phyloP scores from a whole-genome alignment of 2,888 invertebrate genomes.

The Sarcophaga variegata region DNA sequence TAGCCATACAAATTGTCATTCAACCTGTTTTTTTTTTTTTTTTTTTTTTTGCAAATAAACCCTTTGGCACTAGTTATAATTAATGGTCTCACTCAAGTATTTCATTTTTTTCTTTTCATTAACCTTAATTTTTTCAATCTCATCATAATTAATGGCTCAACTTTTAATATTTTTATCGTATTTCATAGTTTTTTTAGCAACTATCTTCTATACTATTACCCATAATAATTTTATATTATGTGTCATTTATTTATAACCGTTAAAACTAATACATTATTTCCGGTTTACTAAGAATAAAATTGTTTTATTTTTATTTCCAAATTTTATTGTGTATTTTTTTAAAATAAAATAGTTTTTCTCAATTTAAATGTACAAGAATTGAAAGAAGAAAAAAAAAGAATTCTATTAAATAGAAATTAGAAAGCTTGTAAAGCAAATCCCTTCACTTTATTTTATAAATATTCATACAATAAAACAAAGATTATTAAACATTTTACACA shows the following conservation, averaged over 20 bases:
- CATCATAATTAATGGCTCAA: background rate
- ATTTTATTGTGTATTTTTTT: too few species aligned
- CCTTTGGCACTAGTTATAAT: background rate
- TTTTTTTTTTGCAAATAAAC: background rate
- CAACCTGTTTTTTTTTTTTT: background rate
- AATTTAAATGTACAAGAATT: too few species aligned
- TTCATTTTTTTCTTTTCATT: background rate
- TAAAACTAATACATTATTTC: conserved; percentile 39
- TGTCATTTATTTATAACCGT: conserved; percentile 26
- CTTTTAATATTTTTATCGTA: too few species aligned
- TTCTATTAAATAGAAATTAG: background rate
- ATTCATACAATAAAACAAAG: background rate
- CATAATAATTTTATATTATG: too few species aligned
- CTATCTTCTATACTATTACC: too few species aligned
- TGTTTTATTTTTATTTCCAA: too few species aligned
- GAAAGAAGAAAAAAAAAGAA: background rate
- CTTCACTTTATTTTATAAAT: conserved; percentile 28
- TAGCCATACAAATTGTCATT: background rate
- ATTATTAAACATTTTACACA: background rate
- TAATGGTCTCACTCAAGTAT: background rate
- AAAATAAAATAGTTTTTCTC: too few species aligned
- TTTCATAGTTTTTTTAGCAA: too few species aligned
- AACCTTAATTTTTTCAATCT: background rate
- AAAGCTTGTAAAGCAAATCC: conserved; percentile 3
- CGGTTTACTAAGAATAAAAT: conserved; percentile 1